Conservation (phyloP, 2,113 vertebrate genomes). For the Hippocampus guttulatus region DNA sequence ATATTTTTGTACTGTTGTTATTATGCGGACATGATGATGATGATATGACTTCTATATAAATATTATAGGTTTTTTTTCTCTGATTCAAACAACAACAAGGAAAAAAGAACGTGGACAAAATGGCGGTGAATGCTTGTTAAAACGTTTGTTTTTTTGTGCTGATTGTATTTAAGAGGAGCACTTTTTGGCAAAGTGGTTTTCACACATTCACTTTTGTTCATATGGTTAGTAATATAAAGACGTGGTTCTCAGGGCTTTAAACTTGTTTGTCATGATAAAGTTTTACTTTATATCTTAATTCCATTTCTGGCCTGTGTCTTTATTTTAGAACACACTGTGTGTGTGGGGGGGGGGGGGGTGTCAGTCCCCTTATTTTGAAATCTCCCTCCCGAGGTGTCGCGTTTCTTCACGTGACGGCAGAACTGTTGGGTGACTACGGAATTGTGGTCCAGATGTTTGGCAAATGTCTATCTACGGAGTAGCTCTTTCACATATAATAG, state of each 20-base stretch:
- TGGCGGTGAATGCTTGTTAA: conserved; percentile 68
- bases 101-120: conserved; percentile 57
- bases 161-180: conserved; percentile 79
- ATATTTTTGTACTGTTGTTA: conserved; percentile 77
- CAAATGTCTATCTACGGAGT: too few species aligned
- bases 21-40: conserved; percentile 70
- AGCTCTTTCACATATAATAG: too few species aligned
- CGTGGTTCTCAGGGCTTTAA: conserved; percentile 79
- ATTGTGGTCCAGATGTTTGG: not conserved
- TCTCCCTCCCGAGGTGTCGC: not conserved
- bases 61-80: conserved; percentile 66
- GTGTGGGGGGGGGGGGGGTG: too few species aligned
- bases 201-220: conserved; percentile 75
- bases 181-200: conserved; percentile 72
- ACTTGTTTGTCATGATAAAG: conserved; percentile 79
- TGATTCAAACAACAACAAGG: conserved; percentile 55
- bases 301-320: conserved; percentile 20
- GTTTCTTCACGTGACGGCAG: not conserved
- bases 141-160: conserved; percentile 68
- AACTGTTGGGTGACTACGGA: not conserved
- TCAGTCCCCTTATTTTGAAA: not conserved
- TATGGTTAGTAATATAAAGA: conserved; percentile 79
- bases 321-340: not conserved
- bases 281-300: conserved; percentile 75
- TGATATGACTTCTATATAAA: conserved; percentile 65